Conservation (phyloP, 2,797 vertebrate species). For the Chelidonichthys spinosus region DNA sequence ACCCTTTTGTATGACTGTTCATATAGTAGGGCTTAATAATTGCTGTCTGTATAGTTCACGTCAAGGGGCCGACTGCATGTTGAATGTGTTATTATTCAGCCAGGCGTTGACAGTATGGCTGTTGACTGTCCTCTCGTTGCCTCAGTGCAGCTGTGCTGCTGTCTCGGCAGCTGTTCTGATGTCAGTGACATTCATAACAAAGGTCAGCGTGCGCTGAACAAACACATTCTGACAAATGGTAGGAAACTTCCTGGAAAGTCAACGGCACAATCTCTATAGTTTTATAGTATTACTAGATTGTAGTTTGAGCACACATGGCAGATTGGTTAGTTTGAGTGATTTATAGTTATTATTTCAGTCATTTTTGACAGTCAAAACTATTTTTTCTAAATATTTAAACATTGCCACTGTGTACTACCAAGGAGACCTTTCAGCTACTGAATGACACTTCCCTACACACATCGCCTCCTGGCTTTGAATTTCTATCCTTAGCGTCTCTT, state of each 20-base stretch:
- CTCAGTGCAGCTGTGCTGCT: slow-evolving; percentile 4
- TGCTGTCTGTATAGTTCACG: neutral
- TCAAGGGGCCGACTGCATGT: neutral
- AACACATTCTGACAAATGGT: neutral
- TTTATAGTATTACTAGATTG: no score
- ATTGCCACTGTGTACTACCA: neutral
- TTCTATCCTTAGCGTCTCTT: slow-evolving; percentile 24
- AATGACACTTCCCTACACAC: slow-evolving; percentile 14
- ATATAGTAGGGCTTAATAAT: neutral
- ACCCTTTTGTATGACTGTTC: neutral
- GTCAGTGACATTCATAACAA: neutral
- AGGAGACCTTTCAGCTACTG: slow-evolving; percentile 16
- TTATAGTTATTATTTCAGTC: neutral
- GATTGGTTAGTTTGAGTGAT: neutral
- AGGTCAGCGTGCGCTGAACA: slow-evolving; percentile 4
- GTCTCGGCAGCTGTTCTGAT: slow-evolving; percentile 8
- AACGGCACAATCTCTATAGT: neutral
- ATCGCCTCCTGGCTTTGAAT: slow-evolving; percentile 28
- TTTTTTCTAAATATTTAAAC: neutral
- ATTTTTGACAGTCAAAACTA: neutral
- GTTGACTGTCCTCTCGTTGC: neutral
- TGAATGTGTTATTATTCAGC: neutral
- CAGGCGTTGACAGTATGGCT: neutral
- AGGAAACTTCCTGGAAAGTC: neutral
- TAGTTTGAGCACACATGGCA: no score